These are phyloP conservation scores for Lycocorax pyrrhopterus DNA, from an alignment of 2,113 vertebrate species.

Conservation along the genomic window DNA sequence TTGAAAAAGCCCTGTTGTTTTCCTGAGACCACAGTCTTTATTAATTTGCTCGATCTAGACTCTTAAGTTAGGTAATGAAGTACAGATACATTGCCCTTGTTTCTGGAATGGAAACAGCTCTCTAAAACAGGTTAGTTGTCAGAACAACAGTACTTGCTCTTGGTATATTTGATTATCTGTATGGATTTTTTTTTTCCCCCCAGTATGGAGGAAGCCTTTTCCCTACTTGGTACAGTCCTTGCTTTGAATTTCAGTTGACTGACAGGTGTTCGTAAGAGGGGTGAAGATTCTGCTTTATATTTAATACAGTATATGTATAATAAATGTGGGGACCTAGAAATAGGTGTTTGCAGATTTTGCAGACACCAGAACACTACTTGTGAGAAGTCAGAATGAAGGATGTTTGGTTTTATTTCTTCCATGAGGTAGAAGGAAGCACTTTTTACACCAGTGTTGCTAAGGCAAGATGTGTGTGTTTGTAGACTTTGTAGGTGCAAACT, in stretches of 20 bases:
- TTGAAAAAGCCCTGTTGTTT: neutral
- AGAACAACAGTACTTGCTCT: neutral
- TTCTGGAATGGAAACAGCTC: neutral
- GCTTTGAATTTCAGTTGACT: neutral
- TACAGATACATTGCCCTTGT: neutral
- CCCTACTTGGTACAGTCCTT: neutral
- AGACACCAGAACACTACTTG: neutral
- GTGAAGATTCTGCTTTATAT: neutral
- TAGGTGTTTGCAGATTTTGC: neutral
- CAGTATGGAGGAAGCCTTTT: neutral
- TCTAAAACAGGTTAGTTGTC: neutral
- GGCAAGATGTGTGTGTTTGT: neutral
- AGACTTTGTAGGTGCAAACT: neutral
- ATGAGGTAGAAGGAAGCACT: neutral
- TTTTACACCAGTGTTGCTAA: neutral
- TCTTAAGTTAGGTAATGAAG: neutral
- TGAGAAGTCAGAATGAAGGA: neutral
- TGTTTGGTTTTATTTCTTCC: neutral
- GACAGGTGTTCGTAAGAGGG: neutral
- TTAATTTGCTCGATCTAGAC: neutral
- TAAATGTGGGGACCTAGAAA: neutral
- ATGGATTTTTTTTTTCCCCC: neutral
- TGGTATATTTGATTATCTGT: neutral
- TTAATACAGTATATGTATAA: neutral
- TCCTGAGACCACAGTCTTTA: neutral